Evolutionary conservation across 1,140 invertebrate genomes (phyloP), one percentile per base, ranked within the genome.

Genomic region (Mesaphorura yosii): DNA sequence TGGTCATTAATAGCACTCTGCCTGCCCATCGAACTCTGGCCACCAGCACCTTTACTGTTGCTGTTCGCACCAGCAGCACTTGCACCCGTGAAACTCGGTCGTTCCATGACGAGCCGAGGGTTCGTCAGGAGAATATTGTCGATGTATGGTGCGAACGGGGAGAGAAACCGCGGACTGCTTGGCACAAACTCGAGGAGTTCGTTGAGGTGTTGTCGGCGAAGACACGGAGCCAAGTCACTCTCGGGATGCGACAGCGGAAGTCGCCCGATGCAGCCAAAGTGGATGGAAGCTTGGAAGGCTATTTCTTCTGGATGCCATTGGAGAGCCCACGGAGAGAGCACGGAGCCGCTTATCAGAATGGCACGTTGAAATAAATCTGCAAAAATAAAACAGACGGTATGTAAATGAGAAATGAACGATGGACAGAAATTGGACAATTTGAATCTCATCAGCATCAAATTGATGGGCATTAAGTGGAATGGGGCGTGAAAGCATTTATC

Each of bases 341-440:
- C 90, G 2, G 90, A 89, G 0, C 93, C 93, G 27, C 88, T 88
- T 84, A 95, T 92, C 10, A 96, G 72, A 53, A 97, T 88, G 1
- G 88, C 88, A 42, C 90, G 78, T 62, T 91, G 84, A 66, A 96
- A 95, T 48, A 95, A 69, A 63, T 78, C 88, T 89, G 70, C 3
- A 70, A 72, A 58, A n/a, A n/a, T n/a, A n/a, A n/a, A n/a, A n/a
- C n/a, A n/a, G n/a, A n/a, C n/a, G n/a, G n/a, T n/a, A n/a, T n/a
- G n/a, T n/a, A n/a, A n/a, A n/a, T n/a, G n/a, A n/a, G n/a, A n/a
- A n/a, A n/a, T n/a, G n/a, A n/a, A n/a, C n/a, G n/a, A n/a, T n/a
- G n/a, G n/a, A n/a, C n/a, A n/a, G n/a, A n/a, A n/a, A n/a, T n/a
- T n/a, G n/a, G n/a, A n/a, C n/a, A n/a, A n/a, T n/a, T n/a, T n/a